phyloP scores from a whole-genome alignment of 2,888 invertebrate genomes.

The Exephanes ischioxanthus region DNA sequence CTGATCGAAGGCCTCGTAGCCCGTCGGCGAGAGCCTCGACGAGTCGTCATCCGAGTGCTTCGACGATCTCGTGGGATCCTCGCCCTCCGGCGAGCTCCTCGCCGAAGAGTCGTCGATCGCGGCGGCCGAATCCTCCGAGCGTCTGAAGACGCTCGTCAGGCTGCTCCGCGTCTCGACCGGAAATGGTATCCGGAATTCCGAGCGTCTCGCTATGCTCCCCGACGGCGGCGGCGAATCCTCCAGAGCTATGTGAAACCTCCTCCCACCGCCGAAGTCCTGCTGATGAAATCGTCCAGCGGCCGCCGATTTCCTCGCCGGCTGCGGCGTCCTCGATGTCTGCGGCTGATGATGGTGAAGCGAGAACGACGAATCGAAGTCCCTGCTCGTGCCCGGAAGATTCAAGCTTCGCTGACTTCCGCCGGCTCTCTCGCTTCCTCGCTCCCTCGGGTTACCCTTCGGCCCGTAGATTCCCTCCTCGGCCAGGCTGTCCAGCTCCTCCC shows the following conservation, averaged over 20 bases:
- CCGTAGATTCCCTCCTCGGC: constrained; percentile 78
- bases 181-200: constrained; percentile 62
- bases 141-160: constrained; percentile 46
- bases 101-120: constrained; percentile 54
- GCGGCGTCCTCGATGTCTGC: constrained; percentile 76
- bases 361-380: constrained; percentile 59
- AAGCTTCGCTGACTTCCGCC: constrained; percentile 77
- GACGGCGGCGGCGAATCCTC: constrained; percentile 45
- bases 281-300: constrained; percentile 54
- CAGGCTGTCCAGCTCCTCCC: constrained; percentile 77
- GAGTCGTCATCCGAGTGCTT: constrained; percentile 71
- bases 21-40: constrained; percentile 69
- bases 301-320: constrained; percentile 74
- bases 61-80: constrained; percentile 67
- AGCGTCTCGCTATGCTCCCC: constrained; percentile 27
- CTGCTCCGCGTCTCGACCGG: constrained; percentile 49
- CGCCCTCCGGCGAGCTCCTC: constrained; percentile 67
- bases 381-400: constrained; percentile 72
- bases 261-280: constrained; percentile 53
- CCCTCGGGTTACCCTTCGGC: constrained; percentile 74
- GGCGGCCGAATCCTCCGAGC: constrained; percentile 54
- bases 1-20: constrained; percentile 71
- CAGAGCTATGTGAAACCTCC: constrained; percentile 22
- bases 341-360: constrained; percentile 60
- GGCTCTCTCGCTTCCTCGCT: constrained; percentile 65